Percentiles rank a stretch among this genome's conserved stretches.
Evolutionary conservation across 1,140 invertebrate genomes (phyloP).

Genomic region (Drosophila parvula): DNA sequence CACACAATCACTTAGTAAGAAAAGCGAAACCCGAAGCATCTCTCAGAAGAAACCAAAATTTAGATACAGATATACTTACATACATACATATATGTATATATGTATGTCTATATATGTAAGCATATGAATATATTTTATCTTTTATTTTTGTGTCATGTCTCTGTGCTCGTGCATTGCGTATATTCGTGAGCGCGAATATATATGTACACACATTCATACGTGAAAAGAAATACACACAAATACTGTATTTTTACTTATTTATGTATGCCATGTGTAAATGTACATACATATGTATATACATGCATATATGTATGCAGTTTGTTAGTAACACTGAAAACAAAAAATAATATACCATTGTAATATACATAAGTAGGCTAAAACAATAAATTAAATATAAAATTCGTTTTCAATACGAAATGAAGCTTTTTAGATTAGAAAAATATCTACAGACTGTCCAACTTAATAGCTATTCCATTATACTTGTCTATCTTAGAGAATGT

Average conservation of each 20-base stretch:
- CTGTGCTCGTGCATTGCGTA: slow-evolving; percentile 26
- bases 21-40: slow-evolving; percentile 45
- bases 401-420: background rate
- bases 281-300: background rate
- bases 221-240: slow-evolving; percentile 25
- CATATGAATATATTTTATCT: slow-evolving; percentile 15
- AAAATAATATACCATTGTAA: background rate
- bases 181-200: slow-evolving; percentile 18
- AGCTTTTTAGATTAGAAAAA: background rate
- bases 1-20: slow-evolving; percentile 16
- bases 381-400: background rate
- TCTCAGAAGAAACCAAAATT: slow-evolving; percentile 31
- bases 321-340: slow-evolving; percentile 1
- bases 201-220: slow-evolving; percentile 12
- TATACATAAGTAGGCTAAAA: background rate
- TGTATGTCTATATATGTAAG: too few relatives aligned
- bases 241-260: slow-evolving; percentile 3
- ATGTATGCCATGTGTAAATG: background rate
- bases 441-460: background rate
- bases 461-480: background rate
- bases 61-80: slow-evolving; percentile 25
- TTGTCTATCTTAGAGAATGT: background rate
- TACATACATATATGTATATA: slow-evolving; percentile 14
- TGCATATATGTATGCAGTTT: slow-evolving; percentile 16
- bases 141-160: slow-evolving; percentile 31